Conservation (phyloP, 2,888 invertebrate species). For the Orchesellides sinensis region DNA sequence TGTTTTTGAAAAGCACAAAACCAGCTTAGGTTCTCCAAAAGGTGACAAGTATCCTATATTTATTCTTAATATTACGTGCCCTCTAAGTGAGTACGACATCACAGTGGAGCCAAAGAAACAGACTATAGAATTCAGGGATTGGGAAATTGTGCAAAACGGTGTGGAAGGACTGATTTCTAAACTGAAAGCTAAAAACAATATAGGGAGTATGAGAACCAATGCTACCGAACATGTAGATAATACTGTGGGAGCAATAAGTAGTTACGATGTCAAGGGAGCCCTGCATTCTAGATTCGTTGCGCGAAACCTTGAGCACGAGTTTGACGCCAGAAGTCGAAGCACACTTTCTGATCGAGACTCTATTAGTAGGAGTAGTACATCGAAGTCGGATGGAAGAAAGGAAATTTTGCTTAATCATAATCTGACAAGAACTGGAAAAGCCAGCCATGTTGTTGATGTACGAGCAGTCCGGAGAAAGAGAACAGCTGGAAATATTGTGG, state of each 20-base stretch:
- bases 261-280: conserved; percentile 62
- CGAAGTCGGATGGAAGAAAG: not conserved
- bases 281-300: conserved; percentile 62
- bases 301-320: not conserved
- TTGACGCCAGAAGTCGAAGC: not conserved
- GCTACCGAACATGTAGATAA: not conserved
- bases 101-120: conserved; percentile 79
- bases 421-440: conserved; percentile 15
- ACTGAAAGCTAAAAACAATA: conserved; percentile 60
- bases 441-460: conserved; percentile 22
- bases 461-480: conserved; percentile 26
- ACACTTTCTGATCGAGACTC: conserved; percentile 16
- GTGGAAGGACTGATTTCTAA: conserved; percentile 77
- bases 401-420: too few species aligned
- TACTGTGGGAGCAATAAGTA: conserved; percentile 33
- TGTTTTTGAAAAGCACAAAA: not conserved
- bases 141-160: conserved; percentile 78
- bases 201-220: not conserved
- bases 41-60: conserved; percentile 77
- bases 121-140: conserved; percentile 80
- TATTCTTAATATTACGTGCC: conserved; percentile 80
- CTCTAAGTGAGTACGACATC: conserved; percentile 79
- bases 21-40: not conserved
- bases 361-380: not conserved
- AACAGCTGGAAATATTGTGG: not conserved